phyloP scores from a whole-genome alignment of 2,888 invertebrate species.

The Epinotia demarniana region DNA sequence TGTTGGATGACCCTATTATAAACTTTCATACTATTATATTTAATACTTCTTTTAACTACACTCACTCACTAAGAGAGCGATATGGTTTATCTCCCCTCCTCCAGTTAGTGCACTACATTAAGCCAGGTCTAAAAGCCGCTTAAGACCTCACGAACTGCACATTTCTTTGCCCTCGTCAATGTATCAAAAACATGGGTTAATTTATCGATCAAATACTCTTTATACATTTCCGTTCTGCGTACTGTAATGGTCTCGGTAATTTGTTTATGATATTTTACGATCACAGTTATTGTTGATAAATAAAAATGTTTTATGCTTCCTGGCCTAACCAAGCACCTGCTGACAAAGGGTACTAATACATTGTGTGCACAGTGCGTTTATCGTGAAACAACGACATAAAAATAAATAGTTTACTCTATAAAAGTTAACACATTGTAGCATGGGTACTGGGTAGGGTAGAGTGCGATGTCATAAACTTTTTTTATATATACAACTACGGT shows the following conservation, averaged over 20 bases:
- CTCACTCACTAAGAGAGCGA: too few relatives aligned
- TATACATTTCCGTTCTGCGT: slow-evolving; percentile 14
- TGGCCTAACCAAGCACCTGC: slow-evolving; percentile 37
- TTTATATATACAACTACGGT: too few relatives aligned
- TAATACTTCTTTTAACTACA: too few relatives aligned
- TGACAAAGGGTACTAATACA: neutral
- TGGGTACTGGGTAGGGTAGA: too few relatives aligned
- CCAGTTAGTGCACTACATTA: too few relatives aligned
- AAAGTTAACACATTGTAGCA: too few relatives aligned
- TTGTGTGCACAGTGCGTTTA: slow-evolving; percentile 1
- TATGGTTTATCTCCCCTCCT: too few relatives aligned
- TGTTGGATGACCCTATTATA: too few relatives aligned
- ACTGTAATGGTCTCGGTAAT: slow-evolving; percentile 50
- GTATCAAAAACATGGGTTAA: neutral
- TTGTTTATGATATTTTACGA: slow-evolving; percentile 52
- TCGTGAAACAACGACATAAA: neutral
- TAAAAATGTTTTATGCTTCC: slow-evolving; percentile 53
- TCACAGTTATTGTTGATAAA: slow-evolving; percentile 49
- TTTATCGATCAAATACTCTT: neutral
- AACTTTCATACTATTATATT: too few relatives aligned
- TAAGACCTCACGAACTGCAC: too few relatives aligned
- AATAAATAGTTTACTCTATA: neutral
- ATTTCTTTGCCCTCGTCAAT: neutral
- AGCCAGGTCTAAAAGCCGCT: too few relatives aligned
- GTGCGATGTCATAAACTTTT: too few relatives aligned